Base-by-base conservation (phyloP, 2,113 vertebrate genomes). In the Isurus oxyrinchus region DNA sequence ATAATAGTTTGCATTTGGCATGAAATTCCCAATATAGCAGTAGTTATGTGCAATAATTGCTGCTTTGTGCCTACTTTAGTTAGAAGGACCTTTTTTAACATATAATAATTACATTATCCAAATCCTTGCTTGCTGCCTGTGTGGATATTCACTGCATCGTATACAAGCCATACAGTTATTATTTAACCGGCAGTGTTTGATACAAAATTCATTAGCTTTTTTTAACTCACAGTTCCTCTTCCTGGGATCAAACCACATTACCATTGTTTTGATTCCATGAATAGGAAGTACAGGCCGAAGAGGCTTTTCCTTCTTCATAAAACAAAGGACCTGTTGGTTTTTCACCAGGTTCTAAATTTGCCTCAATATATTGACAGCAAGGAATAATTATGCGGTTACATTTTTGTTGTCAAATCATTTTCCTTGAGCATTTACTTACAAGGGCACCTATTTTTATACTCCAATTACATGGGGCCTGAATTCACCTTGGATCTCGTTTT, bases 381-480 rank as follows among this genome's bases (percentile, higher is more conserved):
- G 8, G 76, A 55, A 31, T 61, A 55, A 72, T 53, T 27, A 95
- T 31, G 27, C 27, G 7, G n/a, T 94, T 66, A 49, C 25, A 91
- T 94, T 66, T 63, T 94, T 63, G 59, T 63, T 94, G 59, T 40
- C 90, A 66, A 63, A 40, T 63, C 59, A 91, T 14, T 91, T 91
- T 35, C 55, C 35, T 91, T 91, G 88, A 91, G 88, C 31, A 61
- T 94, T 94, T 63, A 44, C 3, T 95, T 95, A 21, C 44, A 55
- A 10, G 67, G 59, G 44, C 44, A 4, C 44, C 49, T 95, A 76
- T 72, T 95, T 55, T 72, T 59, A 16, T 14, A 31, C 63, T 95
- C 67, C 66, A 95, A 59, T 95, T 95, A 53, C 67, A 72, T 55
- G 49, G 44, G 63, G 94, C 63, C 40, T 95, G 67, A 95, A 95